A percentile compares a stretch with the other conserved stretches of the same genome.
These are phyloP conservation scores for Arrhamphus sclerolepis DNA, from an alignment of 2,797 vertebrate genomes.

Conservation along the genomic window DNA sequence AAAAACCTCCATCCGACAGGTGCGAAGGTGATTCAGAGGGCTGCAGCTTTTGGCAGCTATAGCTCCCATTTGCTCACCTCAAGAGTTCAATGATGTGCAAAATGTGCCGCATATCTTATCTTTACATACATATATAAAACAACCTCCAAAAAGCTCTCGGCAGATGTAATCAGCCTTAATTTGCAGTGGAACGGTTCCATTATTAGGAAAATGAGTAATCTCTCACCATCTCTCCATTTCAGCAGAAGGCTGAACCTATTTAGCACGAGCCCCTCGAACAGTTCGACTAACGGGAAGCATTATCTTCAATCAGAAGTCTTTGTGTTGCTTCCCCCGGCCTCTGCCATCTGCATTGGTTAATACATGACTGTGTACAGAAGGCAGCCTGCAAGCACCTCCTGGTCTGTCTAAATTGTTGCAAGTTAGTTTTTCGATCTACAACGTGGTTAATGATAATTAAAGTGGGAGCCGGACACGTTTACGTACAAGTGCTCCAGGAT, in stretches of 20 bases:
- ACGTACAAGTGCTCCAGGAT: background rate
- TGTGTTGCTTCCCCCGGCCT: slow-evolving; percentile 78
- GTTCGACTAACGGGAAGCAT: slow-evolving; percentile 73
- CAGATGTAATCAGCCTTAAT: slow-evolving; percentile 74
- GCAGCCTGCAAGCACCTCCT: slow-evolving; percentile 29
- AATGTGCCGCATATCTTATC: slow-evolving; percentile 41
- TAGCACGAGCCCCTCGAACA: slow-evolving; percentile 58
- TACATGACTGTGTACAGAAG: slow-evolving; percentile 12
- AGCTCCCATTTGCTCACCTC: slow-evolving; percentile 44
- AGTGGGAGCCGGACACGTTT: background rate
- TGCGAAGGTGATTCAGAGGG: slow-evolving; percentile 41
- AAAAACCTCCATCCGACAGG: slow-evolving; percentile 43
- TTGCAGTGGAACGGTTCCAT: slow-evolving; percentile 65
- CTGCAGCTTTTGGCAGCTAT: slow-evolving; percentile 33
- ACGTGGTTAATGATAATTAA: background rate
- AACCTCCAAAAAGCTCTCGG: slow-evolving; percentile 55
- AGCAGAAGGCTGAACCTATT: slow-evolving; percentile 63
- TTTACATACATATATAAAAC: too few relatives aligned
- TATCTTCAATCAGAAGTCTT: slow-evolving; percentile 82
- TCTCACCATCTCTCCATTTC: slow-evolving; percentile 43
- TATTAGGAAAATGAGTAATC: slow-evolving; percentile 71
- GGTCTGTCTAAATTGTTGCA: slow-evolving; percentile 12
- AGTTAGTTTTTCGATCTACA: slow-evolving; percentile 16
- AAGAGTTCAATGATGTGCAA: slow-evolving; percentile 35
- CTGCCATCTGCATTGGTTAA: slow-evolving; percentile 70